phyloP scores from a whole-genome alignment of 2,888 invertebrate species.

The Drosophila nr. medialis region DNA sequence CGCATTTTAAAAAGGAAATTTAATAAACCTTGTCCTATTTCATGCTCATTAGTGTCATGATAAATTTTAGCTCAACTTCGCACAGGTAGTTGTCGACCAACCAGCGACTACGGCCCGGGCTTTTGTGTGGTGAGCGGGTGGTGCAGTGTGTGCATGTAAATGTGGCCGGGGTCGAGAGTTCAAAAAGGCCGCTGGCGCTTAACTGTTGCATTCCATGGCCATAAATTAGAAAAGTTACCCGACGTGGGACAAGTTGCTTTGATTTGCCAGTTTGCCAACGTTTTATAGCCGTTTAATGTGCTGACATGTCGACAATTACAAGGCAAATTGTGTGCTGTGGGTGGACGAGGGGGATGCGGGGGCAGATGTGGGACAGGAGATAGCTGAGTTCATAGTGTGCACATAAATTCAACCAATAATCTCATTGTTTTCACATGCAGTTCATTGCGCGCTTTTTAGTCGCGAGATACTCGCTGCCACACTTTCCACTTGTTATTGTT shows the following conservation, averaged over 20 bases:
- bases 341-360: neutral
- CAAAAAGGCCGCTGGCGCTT: slow-evolving; percentile 61
- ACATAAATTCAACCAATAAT: slow-evolving; percentile 74
- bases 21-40: slow-evolving; percentile 78
- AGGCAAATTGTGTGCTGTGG: slow-evolving; percentile 24
- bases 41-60: slow-evolving; percentile 78
- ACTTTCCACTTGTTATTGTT: slow-evolving; percentile 54
- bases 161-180: slow-evolving; percentile 52
- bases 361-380: neutral
- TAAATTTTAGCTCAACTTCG: slow-evolving; percentile 62
- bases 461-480: slow-evolving; percentile 35
- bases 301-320: slow-evolving; percentile 74
- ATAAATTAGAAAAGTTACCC: slow-evolving; percentile 74
- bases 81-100: slow-evolving; percentile 32
- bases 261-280: slow-evolving; percentile 65
- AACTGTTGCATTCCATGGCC: slow-evolving; percentile 73
- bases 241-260: slow-evolving; percentile 70
- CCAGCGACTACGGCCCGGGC: neutral
- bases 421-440: slow-evolving; percentile 73
- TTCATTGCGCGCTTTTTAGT: slow-evolving; percentile 67
- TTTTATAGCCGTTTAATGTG: slow-evolving; percentile 76
- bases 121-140: neutral
- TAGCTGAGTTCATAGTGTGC: slow-evolving; percentile 42
- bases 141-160: slow-evolving; percentile 53
- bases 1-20: slow-evolving; percentile 75